Evolutionary conservation across 1,140 invertebrate genomes (phyloP).

Genomic region (Pollicipes pollicipes): DNA sequence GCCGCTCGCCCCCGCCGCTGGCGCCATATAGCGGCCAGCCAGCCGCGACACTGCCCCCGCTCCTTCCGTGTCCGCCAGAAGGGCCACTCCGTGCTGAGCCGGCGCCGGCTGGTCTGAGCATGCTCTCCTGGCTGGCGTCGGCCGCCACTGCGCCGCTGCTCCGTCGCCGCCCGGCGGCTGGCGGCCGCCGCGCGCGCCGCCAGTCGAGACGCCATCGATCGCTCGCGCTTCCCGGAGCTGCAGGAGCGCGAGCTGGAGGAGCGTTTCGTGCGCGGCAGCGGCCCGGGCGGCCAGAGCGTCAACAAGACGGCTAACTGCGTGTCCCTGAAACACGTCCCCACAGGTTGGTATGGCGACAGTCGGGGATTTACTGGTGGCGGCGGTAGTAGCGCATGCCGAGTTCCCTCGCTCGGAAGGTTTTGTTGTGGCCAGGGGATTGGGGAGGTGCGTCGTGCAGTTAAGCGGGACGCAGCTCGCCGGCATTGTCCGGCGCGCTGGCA

Average conservation of each 20-base stretch:
- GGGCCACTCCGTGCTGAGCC: not conserved
- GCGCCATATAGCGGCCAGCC: too few relatives aligned
- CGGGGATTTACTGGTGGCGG: too few relatives aligned
- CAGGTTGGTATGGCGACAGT: conserved; percentile 34
- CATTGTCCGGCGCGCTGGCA: too few relatives aligned
- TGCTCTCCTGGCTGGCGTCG: not conserved
- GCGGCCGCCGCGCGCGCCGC: too few relatives aligned
- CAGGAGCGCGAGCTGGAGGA: conserved; percentile 58
- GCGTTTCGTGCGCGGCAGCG: conserved; percentile 56
- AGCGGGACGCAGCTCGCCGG: too few relatives aligned
- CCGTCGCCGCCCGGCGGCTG: too few relatives aligned
- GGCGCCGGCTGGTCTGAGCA: not conserved
- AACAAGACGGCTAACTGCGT: conserved; percentile 74
- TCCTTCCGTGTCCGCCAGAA: not conserved
- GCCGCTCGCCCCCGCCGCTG: too few relatives aligned
- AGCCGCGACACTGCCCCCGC: too few relatives aligned
- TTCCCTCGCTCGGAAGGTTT: too few relatives aligned
- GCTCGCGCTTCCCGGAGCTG: conserved; percentile 48
- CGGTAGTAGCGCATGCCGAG: too few relatives aligned
- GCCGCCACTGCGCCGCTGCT: not conserved
- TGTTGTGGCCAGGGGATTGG: too few relatives aligned
- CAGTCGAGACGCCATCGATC: conserved; percentile 36
- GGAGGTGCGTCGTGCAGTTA: conserved; percentile 16
- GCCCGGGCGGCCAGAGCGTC: conserved; percentile 69
- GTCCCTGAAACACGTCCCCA: conserved; percentile 58